These are phyloP conservation scores for Caenorhabditis sp. DNA, from an alignment of 2,888 invertebrate genomes.

Conservation along the genomic window DNA sequence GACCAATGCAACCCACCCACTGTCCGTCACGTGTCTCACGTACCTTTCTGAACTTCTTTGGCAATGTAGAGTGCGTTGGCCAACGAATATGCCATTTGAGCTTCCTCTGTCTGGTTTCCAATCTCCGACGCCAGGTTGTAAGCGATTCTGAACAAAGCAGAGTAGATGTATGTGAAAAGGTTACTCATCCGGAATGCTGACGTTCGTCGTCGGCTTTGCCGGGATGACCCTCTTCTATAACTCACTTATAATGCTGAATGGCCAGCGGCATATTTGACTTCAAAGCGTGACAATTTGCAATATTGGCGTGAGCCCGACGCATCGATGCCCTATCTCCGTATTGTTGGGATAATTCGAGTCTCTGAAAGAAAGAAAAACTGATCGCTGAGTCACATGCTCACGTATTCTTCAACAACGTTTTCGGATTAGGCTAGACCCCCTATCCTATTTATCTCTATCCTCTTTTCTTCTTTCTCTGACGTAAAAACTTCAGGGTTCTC, in stretches of 20 bases:
- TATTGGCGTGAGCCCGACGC: slow-evolving; percentile 65
- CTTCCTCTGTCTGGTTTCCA: slow-evolving; percentile 54
- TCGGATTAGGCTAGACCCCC: slow-evolving; percentile 3
- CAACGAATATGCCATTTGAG: slow-evolving; percentile 64
- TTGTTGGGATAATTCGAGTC: slow-evolving; percentile 67
- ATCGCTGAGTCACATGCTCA: slow-evolving; percentile 31
- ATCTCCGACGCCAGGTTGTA: slow-evolving; percentile 58
- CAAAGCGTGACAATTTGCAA: slow-evolving; percentile 66
- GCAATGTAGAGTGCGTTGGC: slow-evolving; percentile 64
- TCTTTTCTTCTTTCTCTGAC: slow-evolving; percentile 26
- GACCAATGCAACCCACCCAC: background rate
- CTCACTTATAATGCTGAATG: slow-evolving; percentile 66
- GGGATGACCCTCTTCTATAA: too few species aligned
- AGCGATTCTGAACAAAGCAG: slow-evolving; percentile 43
- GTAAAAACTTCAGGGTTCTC: slow-evolving; percentile 30
- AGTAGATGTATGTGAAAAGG: background rate
- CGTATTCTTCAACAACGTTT: slow-evolving; percentile 30
- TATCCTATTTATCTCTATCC: background rate
- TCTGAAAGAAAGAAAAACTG: slow-evolving; percentile 40
- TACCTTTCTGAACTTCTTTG: slow-evolving; percentile 62
- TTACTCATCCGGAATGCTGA: slow-evolving; percentile 18
- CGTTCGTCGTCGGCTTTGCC: slow-evolving; percentile 29
- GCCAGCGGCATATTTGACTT: slow-evolving; percentile 58
- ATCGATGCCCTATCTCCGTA: slow-evolving; percentile 60
- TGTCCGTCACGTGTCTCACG: slow-evolving; percentile 31